These are phyloP conservation scores for Oligia fasciuncula DNA, from an alignment of 2,888 invertebrate genomes.

Conservation along the genomic window DNA sequence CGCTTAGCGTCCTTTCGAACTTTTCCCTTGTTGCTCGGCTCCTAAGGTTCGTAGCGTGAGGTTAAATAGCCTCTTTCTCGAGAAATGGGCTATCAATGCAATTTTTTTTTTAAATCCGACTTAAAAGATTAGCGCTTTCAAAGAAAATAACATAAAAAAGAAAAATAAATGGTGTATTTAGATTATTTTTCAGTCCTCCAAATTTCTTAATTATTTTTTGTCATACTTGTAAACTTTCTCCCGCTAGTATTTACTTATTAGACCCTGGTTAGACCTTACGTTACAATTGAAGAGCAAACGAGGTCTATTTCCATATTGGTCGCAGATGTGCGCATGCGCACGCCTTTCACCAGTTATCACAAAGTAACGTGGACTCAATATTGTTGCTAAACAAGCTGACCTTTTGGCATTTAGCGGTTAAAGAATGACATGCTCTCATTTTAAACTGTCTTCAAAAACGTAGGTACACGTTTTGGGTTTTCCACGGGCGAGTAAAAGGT, in stretches of 20 bases:
- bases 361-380: constrained; percentile 25
- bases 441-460: background rate
- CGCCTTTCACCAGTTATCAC: constrained; percentile 25
- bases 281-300: constrained; percentile 10
- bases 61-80: too few relatives aligned
- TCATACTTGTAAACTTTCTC: constrained; percentile 11
- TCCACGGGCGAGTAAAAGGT: too few relatives aligned
- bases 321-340: constrained; percentile 5
- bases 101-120: too few relatives aligned
- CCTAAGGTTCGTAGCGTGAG: too few relatives aligned
- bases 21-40: too few relatives aligned
- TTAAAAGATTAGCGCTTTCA: too few relatives aligned
- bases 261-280: constrained; percentile 7
- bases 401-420: constrained; percentile 25
- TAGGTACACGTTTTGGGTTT: background rate
- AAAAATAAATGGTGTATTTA: too few relatives aligned
- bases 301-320: constrained; percentile 2
- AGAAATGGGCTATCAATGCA: too few relatives aligned
- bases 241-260: background rate
- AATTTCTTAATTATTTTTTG: background rate
- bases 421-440: background rate
- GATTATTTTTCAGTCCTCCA: background rate
- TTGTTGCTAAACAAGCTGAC: constrained; percentile 35
- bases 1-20: too few relatives aligned
- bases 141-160: too few relatives aligned